Conservation (phyloP, 2,113 vertebrate genomes). For the Arizona elegans region DNA sequence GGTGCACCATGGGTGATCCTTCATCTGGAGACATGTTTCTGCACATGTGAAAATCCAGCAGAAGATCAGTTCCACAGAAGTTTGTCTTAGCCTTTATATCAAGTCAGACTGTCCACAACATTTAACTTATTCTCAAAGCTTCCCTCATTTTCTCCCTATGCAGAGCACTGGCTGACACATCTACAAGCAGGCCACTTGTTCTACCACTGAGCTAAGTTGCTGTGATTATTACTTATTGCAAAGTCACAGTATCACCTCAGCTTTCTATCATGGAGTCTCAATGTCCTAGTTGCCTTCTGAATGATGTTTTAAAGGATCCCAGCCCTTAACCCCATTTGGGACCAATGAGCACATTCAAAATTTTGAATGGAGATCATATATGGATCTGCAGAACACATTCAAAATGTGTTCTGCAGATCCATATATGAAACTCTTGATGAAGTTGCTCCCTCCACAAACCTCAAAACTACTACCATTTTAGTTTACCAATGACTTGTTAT, state of each 20-base stretch:
- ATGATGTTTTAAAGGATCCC: neutral
- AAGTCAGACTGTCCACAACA: no score
- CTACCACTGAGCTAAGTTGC: neutral
- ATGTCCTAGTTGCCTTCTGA: neutral
- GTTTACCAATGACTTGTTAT: neutral
- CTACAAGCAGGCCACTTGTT: neutral
- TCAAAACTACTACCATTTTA: neutral
- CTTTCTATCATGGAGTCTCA: neutral
- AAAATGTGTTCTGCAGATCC: neutral
- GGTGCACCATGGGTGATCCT: neutral
- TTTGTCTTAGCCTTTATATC: neutral
- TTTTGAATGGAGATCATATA: no score
- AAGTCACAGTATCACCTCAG: no score
- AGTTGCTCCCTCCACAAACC: neutral
- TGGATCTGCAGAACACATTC: no score
- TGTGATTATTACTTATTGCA: neutral
- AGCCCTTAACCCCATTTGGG: neutral
- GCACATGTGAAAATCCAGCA: slow-evolving; percentile 7
- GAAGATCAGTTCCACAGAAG: neutral
- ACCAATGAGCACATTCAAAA: neutral
- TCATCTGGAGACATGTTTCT: neutral
- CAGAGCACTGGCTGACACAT: neutral
- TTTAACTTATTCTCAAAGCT: neutral
- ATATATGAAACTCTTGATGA: neutral
- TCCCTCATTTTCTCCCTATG: neutral